These are phyloP conservation scores for Ctenopoma kingsleyae DNA, from an alignment of 2,797 vertebrate species.

Conservation along the genomic window DNA sequence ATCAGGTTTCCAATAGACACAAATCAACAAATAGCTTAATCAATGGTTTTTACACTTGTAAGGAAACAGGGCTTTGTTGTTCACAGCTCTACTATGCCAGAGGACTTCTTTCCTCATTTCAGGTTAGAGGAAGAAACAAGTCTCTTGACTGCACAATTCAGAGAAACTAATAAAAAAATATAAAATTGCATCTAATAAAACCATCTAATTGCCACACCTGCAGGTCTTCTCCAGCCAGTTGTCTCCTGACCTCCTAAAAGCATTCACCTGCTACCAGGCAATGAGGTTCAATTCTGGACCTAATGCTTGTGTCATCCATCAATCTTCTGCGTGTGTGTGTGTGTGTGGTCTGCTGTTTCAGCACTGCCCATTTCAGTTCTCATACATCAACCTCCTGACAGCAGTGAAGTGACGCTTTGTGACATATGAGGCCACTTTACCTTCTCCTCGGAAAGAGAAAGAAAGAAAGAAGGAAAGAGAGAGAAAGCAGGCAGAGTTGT, in stretches of 20 bases:
- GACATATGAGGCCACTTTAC: constrained; percentile 76
- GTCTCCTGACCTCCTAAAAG: constrained; percentile 27
- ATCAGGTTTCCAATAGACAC: constrained; percentile 63
- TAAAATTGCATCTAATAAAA: constrained; percentile 33
- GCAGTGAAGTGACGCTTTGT: constrained; percentile 64
- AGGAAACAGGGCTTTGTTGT: constrained; percentile 15
- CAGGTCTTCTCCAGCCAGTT: constrained; percentile 16
- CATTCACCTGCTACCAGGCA: constrained; percentile 40
- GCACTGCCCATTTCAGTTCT: constrained; percentile 64
- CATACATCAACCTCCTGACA: constrained; percentile 74
- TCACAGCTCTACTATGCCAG: not conserved
- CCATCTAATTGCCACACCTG: constrained; percentile 37
- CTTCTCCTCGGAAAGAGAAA: constrained; percentile 38
- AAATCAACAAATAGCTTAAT: constrained; percentile 68
- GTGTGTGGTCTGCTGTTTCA: constrained; percentile 79
- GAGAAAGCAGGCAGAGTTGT: not conserved
- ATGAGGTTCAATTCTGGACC: constrained; percentile 51
- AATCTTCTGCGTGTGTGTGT: constrained; percentile 48
- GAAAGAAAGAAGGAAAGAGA: constrained; percentile 10
- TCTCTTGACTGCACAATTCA: constrained; percentile 1
- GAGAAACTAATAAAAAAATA: constrained; percentile 4
- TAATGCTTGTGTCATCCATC: constrained; percentile 66
- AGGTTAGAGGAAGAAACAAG: constrained; percentile 9
- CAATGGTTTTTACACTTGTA: constrained; percentile 44
- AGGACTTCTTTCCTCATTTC: constrained; percentile 9